A percentile compares a stretch with the other conserved stretches of the same genome.
Conservation (phyloP, 2,113 vertebrate genomes). For the Epinephelus lanceolatus region DNA sequence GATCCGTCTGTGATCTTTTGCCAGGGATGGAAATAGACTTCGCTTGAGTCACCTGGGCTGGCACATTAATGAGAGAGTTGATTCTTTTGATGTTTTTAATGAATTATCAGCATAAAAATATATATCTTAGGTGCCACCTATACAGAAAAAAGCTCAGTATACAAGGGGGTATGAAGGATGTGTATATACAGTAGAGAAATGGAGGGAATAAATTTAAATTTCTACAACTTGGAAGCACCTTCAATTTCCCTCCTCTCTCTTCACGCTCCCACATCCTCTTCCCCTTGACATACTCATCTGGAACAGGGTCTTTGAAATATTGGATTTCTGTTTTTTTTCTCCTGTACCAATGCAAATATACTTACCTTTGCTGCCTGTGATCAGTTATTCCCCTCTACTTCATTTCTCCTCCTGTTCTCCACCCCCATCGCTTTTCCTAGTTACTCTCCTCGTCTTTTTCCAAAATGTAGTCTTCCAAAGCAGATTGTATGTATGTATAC, state of each 20-base stretch:
- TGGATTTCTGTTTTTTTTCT: constrained; percentile 30
- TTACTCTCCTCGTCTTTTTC: background rate
- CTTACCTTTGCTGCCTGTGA: constrained; percentile 1
- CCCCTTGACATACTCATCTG: constrained; percentile 30
- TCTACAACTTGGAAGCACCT: constrained; percentile 5
- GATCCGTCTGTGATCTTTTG: constrained; percentile 38
- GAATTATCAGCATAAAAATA: constrained; percentile 4
- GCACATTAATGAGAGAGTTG: constrained; percentile 17
- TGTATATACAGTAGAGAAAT: constrained; percentile 5
- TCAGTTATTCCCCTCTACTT: constrained; percentile 17
- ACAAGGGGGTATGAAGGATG: background rate
- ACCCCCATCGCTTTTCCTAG: background rate
- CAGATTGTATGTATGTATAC: background rate
- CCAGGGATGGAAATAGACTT: constrained; percentile 34
- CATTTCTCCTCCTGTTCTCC: background rate
- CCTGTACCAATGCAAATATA: background rate
- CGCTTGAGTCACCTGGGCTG: constrained; percentile 16
- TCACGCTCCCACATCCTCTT: constrained; percentile 19
- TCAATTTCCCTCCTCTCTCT: constrained; percentile 14
- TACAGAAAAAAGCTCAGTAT: constrained; percentile 7
- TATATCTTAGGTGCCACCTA: constrained; percentile 1
- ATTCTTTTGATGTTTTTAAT: constrained; percentile 38
- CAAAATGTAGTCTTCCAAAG: constrained; percentile 4
- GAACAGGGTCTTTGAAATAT: constrained; percentile 37
- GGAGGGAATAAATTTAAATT: background rate